Evolutionary conservation across 2,113 vertebrate genomes (phyloP), one percentile per base, ranked within the genome.

Genomic region (Smithornis capensis): DNA sequence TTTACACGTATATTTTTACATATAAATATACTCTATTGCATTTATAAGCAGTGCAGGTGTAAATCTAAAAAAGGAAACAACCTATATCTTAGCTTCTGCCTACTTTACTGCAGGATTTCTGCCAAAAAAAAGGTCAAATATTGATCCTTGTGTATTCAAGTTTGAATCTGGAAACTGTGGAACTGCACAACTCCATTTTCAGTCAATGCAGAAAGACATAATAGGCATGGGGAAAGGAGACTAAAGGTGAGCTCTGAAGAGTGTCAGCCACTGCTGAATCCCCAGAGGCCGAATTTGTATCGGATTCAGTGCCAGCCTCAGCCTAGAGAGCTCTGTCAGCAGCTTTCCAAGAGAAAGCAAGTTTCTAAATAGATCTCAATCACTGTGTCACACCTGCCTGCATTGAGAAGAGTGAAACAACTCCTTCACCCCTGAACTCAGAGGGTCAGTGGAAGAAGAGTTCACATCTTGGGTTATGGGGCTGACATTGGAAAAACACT

Each of bases 361-460:
- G 17, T 11, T 76, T 76, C 76, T 68, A 79, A 79, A 94, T 40
- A 94, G 55, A 42, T 31, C 74, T 70, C 49, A 63, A 5, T 29
- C 62, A 4, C 67, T 33, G 42, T 53, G 63, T 50, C 33, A 12
- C 60, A 53, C 77, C 75, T 67, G n/a, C 40, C 65, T 81, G 42
- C 25, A 49, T 70, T 1, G 28, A 45, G 73, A 17, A 83, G 38
- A 63, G 76, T 52, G 38, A 79, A 73, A 35, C 3, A 64, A 47
- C 44, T 93, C 74, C 91, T 77, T 73, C 90, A 87, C 49, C 73
- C 78, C 81, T 93, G 64, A 91, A 90, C 71, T 64, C 60, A 15
- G 6, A 56, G 68, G 68, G 89, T 63, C 71, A 89, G 6, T 62
- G 57, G 45, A 19, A 86, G n/a, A 76, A 60, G 68, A 35, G 67